phyloP scores from a whole-genome alignment of 2,797 vertebrate genomes.

The Danio jaintianensis region DNA sequence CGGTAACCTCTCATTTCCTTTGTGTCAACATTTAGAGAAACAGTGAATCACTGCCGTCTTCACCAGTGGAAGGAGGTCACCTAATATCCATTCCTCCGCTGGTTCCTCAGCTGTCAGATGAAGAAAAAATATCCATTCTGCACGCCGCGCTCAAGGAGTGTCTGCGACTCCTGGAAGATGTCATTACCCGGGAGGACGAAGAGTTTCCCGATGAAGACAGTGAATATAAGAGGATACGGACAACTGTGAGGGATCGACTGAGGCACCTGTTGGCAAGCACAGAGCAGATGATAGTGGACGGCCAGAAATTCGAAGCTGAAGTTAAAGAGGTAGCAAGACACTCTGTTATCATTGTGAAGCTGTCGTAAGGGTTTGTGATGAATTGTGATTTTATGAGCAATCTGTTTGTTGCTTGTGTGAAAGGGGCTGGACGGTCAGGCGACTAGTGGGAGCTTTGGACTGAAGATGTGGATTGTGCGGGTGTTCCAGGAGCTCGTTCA shows the following conservation, averaged over 20 bases:
- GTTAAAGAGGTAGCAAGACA: constrained; percentile 70
- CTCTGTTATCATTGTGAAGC: constrained; percentile 2
- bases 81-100: constrained; percentile 71
- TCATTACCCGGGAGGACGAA: constrained; percentile 70
- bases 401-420: constrained; percentile 48
- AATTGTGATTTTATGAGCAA: background rate
- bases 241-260: constrained; percentile 71
- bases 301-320: constrained; percentile 51
- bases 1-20: background rate
- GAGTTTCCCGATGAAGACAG: constrained; percentile 61
- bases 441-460: constrained; percentile 61
- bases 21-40: constrained; percentile 66
- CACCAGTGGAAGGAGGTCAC: constrained; percentile 46
- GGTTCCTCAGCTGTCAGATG: constrained; percentile 70
- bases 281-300: constrained; percentile 69
- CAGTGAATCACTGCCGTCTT: constrained; percentile 67
- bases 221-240: constrained; percentile 71
- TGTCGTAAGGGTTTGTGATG: background rate
- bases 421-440: constrained; percentile 61
- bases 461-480: constrained; percentile 78
- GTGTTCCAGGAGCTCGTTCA: constrained; percentile 76
- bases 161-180: constrained; percentile 70
- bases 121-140: constrained; percentile 73
- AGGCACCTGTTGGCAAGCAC: constrained; percentile 65
- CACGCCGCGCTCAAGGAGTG: constrained; percentile 76